Base-by-base conservation (phyloP, 1,140 invertebrate species). In the Frieseomelitta varia region DNA sequence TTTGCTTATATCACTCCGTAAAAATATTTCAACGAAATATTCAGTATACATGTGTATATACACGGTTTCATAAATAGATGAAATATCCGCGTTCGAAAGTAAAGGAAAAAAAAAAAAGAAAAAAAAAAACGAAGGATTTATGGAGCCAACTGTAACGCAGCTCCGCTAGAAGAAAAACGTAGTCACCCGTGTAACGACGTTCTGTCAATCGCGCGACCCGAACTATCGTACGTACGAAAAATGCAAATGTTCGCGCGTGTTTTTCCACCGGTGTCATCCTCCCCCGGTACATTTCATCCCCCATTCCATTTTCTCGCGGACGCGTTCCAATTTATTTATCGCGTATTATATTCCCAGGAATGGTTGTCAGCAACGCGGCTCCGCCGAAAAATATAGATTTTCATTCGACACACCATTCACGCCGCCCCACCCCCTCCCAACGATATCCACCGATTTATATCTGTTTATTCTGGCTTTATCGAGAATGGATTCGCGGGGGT, bases 241-340 rank as follows among this genome's bases (percentile, higher is more conserved):
- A 75, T 75, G 73, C 55, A 75, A 75, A 75, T 58, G 27, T 15
- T 27, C 30, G 15, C 11, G 39, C 68, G 4, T 24, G 68, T 58
- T 34, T 47, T 30, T n/a, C 61, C n/a, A 27, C 12, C 73, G 11
- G 39, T 19, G 68, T 34, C 77, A 79, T 27, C n/a, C 47, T 0
- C 39, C 39, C 39, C 39, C 39, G 39, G 39, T 61, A 63, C 79
- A 61, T 73, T 51, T 73, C 79, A n/a, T 73, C 39, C 55, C 39
- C 55, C 79, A 12, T 73, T 51, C 55, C 56, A 73, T 80, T 73
- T 73, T 56, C 34, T 14, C 73, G 73, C 34, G 53, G 30, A 27
- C 55, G 67, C n/a, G 73, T 27, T 72, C 15, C 68, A 80, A 80
- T 73, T 80, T 81, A 81, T 74, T 81, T 81, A 81, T 39, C 69